These are phyloP conservation scores for Ernsta delagoae DNA, from an alignment of 2,888 invertebrate genomes.

Conservation along the genomic window DNA sequence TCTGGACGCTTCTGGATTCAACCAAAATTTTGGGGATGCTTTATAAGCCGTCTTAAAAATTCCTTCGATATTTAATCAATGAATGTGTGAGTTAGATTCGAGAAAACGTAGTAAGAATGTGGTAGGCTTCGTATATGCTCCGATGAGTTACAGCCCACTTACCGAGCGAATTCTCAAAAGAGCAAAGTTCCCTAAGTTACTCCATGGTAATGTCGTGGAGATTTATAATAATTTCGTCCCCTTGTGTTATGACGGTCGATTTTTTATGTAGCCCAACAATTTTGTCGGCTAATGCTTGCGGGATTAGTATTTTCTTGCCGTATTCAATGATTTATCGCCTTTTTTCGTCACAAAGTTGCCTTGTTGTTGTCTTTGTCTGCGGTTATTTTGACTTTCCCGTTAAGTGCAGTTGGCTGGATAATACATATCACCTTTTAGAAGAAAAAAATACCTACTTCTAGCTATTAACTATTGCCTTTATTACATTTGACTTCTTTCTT, in stretches of 20 bases:
- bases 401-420: conserved; percentile 25
- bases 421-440: neutral
- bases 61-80: neutral
- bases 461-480: neutral
- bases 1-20: too few species aligned
- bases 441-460: neutral
- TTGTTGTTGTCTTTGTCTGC: conserved; percentile 28
- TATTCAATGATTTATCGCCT: conserved; percentile 47
- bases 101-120: conserved; percentile 57
- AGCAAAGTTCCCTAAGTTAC: conserved; percentile 79
- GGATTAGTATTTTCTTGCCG: conserved; percentile 55
- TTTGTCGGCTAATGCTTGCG: conserved; percentile 65
- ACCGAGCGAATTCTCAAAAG: conserved; percentile 72
- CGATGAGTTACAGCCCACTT: conserved; percentile 81
- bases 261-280: conserved; percentile 72
- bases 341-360: conserved; percentile 32
- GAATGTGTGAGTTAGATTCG: conserved; percentile 47
- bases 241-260: conserved; percentile 66
- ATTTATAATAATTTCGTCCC: conserved; percentile 81
- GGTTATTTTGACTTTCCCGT: conserved; percentile 22
- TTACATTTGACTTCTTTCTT: neutral
- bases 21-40: too few species aligned
- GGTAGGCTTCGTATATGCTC: conserved; percentile 56
- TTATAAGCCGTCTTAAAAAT: too few species aligned
- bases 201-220: conserved; percentile 82